Base-by-base conservation (phyloP, 2,888 invertebrate genomes). In the Beris morrisii region DNA sequence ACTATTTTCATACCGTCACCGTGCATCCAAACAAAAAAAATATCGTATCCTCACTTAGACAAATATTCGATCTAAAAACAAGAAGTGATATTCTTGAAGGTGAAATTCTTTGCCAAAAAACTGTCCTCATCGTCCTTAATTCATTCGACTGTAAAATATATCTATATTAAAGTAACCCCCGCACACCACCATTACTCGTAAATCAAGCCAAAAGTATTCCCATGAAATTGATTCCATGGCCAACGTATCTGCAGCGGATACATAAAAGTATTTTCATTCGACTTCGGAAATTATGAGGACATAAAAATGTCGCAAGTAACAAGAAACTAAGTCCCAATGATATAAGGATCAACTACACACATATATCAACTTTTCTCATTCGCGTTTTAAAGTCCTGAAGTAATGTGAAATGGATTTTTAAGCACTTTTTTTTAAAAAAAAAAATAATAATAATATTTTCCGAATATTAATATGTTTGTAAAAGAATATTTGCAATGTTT, bases 271-370 rank as follows among this genome's bases (percentile, higher is more conserved):
- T 46, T 48, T 48, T 59, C 48, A 46, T 59, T 46, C 46, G 32
- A 31, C 46, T 59, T 31, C n/a, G 30, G 31, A 48, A 59, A 59
- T 59, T 59, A 59, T 59, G 59, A 48, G 59, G 31, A 59, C 59
- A 59, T 59, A 59, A 59, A 59, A 48, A 30, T 59, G 59, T 59
- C 59, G 48, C 59, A n/a, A 31, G 48, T 13, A 59, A 32, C 48
- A 31, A 31, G 32, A 59, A 57, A 59, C 48, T 48, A 59, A 59
- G 31, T 59, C 59, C 31, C 22, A 59, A 59, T 59, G 48, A 59
- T 59, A 48, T 48, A 48, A 48, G 59, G 48, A 44, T 38, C 38
- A 38, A 38, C 38, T 38, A 22, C 22, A 22, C 22, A 22, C 22
- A 22, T 22, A 38, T 38, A 38, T 38, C 38, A 38, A 38, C 38